Percentiles rank a stretch among this genome's conserved stretches.
Conservation (phyloP, 92 coral and sea anemone genomes). For the Palythoa grandiflora region DNA sequence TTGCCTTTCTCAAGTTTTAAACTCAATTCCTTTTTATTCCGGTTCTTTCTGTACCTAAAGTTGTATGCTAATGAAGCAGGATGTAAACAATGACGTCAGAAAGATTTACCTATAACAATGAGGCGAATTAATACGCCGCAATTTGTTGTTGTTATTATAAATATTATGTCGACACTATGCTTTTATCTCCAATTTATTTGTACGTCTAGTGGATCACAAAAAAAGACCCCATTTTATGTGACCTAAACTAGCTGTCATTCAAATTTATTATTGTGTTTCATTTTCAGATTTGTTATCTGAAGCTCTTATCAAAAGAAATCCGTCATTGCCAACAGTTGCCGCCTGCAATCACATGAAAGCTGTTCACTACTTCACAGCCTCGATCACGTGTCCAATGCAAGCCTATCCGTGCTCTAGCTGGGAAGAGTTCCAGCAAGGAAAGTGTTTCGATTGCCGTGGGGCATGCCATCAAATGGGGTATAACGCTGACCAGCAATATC, state of each 20-base stretch:
- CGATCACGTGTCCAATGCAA: constrained; percentile 80
- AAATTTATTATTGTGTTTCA: not conserved
- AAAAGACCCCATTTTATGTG: too few relatives aligned
- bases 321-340: constrained; percentile 64
- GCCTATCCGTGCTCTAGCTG: constrained; percentile 85
- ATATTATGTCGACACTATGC: too few relatives aligned
- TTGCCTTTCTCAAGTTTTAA: too few relatives aligned
- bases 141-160: too few relatives aligned
- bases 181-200: not conserved
- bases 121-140: too few relatives aligned
- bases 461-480: constrained; percentile 89
- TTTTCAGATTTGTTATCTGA: constrained; percentile 11
- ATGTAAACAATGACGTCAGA: too few relatives aligned
- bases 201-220: too few relatives aligned
- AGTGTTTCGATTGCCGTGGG: constrained; percentile 72
- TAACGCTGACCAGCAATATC: constrained; percentile 63
- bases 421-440: constrained; percentile 80
- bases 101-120: too few relatives aligned
- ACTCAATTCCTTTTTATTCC: too few relatives aligned
- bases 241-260: too few relatives aligned
- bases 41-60: too few relatives aligned
- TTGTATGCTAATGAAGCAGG: too few relatives aligned
- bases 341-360: constrained; percentile 97
- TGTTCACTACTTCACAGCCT: constrained; percentile 81
- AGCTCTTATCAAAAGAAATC: constrained; percentile 25